These are phyloP conservation scores for Andrena marginata DNA, from an alignment of 2,888 invertebrate genomes.

Conservation along the genomic window DNA sequence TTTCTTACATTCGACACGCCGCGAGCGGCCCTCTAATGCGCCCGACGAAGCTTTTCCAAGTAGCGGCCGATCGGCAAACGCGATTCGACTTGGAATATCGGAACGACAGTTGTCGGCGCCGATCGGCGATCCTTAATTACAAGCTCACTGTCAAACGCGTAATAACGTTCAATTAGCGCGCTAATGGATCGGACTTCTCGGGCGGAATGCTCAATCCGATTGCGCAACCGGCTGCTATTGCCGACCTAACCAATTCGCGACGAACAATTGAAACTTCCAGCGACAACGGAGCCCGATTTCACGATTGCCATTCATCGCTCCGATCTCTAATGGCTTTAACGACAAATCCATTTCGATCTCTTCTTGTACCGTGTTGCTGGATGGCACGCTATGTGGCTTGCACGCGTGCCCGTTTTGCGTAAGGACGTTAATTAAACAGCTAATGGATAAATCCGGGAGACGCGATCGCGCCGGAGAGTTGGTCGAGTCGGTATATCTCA, in stretches of 20 bases:
- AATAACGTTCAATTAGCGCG: constrained; percentile 79
- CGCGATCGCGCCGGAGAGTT: too few species aligned
- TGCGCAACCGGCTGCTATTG: constrained; percentile 71
- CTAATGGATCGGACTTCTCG: constrained; percentile 79
- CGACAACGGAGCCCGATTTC: not conserved
- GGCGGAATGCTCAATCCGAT: constrained; percentile 75
- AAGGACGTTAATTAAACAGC: not conserved
- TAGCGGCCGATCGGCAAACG: not conserved
- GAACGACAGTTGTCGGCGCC: constrained; percentile 38
- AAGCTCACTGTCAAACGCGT: constrained; percentile 76
- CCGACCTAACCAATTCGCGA: not conserved
- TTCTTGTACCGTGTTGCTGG: not conserved
- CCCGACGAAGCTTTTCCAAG: not conserved
- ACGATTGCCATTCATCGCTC: not conserved
- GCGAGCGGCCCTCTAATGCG: not conserved
- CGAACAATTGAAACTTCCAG: constrained; percentile 8
- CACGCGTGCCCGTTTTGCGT: constrained; percentile 2
- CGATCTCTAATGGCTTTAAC: not conserved
- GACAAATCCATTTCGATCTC: constrained; percentile 11
- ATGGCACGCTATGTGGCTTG: too few species aligned
- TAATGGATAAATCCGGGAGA: too few species aligned
- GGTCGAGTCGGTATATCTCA: too few species aligned
- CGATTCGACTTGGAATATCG: constrained; percentile 12
- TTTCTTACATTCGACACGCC: constrained; percentile 28
- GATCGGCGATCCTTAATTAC: constrained; percentile 76